phyloP scores from a whole-genome alignment of 2,888 invertebrate genomes.

The Harpalus rufipes region DNA sequence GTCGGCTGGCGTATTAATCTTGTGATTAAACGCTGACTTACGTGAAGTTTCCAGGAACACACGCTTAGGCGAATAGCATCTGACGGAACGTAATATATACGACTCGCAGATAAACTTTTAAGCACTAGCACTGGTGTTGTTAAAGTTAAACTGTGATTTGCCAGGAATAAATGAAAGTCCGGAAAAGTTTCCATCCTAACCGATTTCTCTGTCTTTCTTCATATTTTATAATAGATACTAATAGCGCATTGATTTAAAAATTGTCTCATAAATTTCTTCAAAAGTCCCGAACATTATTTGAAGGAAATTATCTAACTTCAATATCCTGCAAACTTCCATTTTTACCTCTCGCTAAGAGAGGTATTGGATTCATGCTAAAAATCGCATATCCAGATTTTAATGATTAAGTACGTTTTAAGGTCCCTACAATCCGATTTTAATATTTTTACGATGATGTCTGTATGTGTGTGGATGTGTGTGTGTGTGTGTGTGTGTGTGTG shows the following conservation, averaged over 20 bases:
- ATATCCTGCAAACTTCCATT: background rate
- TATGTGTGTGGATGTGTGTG: too few species aligned
- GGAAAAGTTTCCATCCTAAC: conserved; percentile 6
- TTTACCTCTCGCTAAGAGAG: too few species aligned
- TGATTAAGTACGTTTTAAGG: too few species aligned
- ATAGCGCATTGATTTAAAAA: conserved; percentile 7
- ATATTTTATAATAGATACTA: conserved; percentile 39
- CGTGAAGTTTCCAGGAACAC: conserved; percentile 47
- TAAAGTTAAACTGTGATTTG: conserved; percentile 53
- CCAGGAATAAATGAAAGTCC: conserved; percentile 45
- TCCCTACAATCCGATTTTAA: too few species aligned
- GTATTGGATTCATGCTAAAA: too few species aligned
- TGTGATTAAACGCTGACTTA: conserved; percentile 56
- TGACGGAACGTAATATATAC: conserved; percentile 55
- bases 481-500: too few species aligned
- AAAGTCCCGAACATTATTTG: background rate
- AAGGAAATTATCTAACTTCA: background rate
- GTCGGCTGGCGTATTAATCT: conserved; percentile 43
- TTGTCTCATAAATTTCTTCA: background rate
- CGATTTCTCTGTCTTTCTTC: conserved; percentile 27
- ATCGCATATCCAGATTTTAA: too few species aligned
- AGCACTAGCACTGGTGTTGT: conserved; percentile 49
- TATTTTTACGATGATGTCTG: too few species aligned
- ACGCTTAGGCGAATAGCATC: conserved; percentile 44
- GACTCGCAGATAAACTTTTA: conserved; percentile 52